Conservation (phyloP, 2,113 vertebrate genomes). For the Fregetta grallaria region DNA sequence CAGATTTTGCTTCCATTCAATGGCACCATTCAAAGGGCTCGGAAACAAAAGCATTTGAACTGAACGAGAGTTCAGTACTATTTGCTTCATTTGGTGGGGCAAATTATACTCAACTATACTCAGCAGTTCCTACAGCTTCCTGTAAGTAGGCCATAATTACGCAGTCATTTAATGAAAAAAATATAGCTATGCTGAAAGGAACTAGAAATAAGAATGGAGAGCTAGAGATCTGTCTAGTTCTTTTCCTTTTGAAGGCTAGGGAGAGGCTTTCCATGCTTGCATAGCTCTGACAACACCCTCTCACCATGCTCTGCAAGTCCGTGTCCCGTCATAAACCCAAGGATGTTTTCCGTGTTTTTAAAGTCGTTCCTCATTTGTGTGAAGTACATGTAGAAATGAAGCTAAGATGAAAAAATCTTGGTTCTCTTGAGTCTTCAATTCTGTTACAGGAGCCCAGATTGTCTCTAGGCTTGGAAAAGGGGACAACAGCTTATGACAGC, state of each 20-base stretch:
- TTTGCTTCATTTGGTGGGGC: not conserved
- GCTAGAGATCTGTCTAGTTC: accelerated
- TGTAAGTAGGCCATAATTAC: not conserved
- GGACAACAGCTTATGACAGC: not conserved
- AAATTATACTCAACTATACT: not conserved
- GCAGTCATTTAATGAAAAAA: not conserved
- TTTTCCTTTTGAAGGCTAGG: not conserved
- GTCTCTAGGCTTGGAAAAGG: not conserved
- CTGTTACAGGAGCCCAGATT: not conserved
- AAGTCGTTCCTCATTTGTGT: not conserved
- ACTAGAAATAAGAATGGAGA: not conserved
- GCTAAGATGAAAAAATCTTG: not conserved
- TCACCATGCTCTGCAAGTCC: accelerated
- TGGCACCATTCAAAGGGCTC: not conserved
- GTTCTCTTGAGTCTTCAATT: not conserved
- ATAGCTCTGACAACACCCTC: not conserved
- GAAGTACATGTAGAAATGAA: not conserved
- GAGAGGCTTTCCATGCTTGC: not conserved
- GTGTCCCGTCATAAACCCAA: not conserved
- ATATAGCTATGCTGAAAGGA: not conserved
- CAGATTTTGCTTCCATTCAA: not conserved
- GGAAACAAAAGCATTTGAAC: not conserved
- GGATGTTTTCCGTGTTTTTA: not conserved
- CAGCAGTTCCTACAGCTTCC: not conserved
- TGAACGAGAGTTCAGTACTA: not conserved